These are phyloP conservation scores for Macroglossus sobrinus DNA, from an alignment of 2,113 vertebrate species.

Conservation along the genomic window DNA sequence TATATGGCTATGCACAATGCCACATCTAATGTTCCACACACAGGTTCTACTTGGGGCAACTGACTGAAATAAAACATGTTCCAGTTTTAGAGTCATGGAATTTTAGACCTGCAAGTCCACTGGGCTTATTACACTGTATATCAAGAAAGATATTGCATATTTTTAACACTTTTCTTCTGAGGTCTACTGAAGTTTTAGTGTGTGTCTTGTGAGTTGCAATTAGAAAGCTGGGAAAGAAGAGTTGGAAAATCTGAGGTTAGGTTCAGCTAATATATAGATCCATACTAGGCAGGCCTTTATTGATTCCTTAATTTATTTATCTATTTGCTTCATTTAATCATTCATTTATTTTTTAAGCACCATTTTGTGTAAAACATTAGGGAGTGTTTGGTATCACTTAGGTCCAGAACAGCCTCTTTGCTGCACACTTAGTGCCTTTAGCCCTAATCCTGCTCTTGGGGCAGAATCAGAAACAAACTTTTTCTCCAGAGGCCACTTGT, in stretches of 20 bases:
- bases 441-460: background rate
- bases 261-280: background rate
- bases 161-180: background rate
- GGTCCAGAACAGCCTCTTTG: background rate
- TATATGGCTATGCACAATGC: background rate
- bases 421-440: background rate
- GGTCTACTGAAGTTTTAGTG: background rate
- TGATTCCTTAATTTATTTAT: background rate
- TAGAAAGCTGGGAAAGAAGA: background rate
- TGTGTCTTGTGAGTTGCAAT: background rate
- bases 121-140: background rate
- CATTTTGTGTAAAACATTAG: background rate
- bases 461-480: background rate
- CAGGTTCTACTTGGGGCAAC: background rate
- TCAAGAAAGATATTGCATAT: background rate
- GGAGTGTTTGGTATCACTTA: background rate
- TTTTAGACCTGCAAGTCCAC: background rate
- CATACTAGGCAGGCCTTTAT: background rate
- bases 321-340: background rate
- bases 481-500: background rate
- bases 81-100: background rate
- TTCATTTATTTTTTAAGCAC: background rate
- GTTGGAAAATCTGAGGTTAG: background rate
- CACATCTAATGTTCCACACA: background rate
- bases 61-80: background rate